Evolutionary conservation across 2,797 vertebrate genomes (phyloP).

Genomic region (Setipinna tenuifilis): DNA sequence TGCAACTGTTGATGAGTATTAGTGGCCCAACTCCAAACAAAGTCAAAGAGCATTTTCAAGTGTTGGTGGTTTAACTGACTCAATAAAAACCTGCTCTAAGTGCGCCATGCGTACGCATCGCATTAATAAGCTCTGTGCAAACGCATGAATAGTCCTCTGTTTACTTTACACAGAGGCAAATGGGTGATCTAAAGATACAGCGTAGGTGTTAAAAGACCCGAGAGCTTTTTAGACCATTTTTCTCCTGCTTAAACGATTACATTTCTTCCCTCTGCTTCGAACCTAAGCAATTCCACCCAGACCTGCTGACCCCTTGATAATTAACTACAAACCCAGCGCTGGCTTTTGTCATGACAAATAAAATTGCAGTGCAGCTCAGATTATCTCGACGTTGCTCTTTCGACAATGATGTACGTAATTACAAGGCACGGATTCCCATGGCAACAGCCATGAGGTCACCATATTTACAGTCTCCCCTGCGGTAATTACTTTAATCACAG

Average conservation of each 20-base stretch:
- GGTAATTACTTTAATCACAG: background rate
- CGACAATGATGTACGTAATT: background rate
- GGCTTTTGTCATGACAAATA: background rate
- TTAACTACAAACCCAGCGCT: background rate
- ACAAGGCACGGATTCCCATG: slow-evolving; percentile 1
- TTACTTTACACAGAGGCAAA: background rate
- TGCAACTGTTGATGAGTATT: background rate
- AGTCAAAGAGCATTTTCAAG: background rate
- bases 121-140: background rate
- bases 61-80: background rate
- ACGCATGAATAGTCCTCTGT: background rate
- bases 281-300: background rate
- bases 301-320: background rate
- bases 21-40: background rate
- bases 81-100: background rate
- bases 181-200: background rate
- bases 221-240: background rate
- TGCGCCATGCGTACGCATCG: background rate
- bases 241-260: background rate
- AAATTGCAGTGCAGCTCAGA: background rate
- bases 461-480: background rate
- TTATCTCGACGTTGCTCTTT: background rate
- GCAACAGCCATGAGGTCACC: background rate
- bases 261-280: background rate
- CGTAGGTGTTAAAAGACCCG: background rate